Evolutionary conservation across 2,797 vertebrate species (phyloP), one percentile per base, ranked within the genome.

Genomic region (Megaceryle alcyon): DNA sequence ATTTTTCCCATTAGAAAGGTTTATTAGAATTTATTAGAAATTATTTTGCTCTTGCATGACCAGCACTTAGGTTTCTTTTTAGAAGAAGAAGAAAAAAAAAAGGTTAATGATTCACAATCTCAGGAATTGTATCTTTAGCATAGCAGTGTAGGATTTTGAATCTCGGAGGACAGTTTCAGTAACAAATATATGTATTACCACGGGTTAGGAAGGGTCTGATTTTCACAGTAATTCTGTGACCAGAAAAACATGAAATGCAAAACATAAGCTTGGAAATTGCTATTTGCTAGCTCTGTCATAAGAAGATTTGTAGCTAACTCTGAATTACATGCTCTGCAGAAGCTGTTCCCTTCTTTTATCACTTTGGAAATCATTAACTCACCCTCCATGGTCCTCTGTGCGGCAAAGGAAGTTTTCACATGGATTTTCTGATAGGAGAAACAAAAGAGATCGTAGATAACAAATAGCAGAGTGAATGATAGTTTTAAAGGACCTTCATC

Each of bases 281-380:
- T 86, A 90, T 95, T 95, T 96, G 94, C 93, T 91, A 97, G 71
- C 85, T 90, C 53, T 66, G 33, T 96, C 82, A 95, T 61, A 92
- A 56, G 84, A 88, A 96, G 93, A 91, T 96, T 96, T 96, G 88
- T 94, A 82, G 82, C 88, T 90, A 64, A 81, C 64, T 92, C 87
- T 82, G 92, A 97, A 96, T 96, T 95, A 95, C 88, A 85, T 20
- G 81, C 82, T 95, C 78, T 94, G 94, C 68, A 95, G 94, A 96
- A 97, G 96, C 41, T 89, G 77, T 41, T 73, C 70, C 73, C 46
- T 80, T 96, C 93, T 90, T 94, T 76, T 89, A 97, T 93, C 93
- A 94, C 94, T 96, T 96, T 93, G 91, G 88, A 96, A 98, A 98
- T 97, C 86, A 98, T 97, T 97, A 97, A 97, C 96, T 95, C 64